Conservation (phyloP, 2,113 vertebrate genomes). For the Abramis brama region DNA sequence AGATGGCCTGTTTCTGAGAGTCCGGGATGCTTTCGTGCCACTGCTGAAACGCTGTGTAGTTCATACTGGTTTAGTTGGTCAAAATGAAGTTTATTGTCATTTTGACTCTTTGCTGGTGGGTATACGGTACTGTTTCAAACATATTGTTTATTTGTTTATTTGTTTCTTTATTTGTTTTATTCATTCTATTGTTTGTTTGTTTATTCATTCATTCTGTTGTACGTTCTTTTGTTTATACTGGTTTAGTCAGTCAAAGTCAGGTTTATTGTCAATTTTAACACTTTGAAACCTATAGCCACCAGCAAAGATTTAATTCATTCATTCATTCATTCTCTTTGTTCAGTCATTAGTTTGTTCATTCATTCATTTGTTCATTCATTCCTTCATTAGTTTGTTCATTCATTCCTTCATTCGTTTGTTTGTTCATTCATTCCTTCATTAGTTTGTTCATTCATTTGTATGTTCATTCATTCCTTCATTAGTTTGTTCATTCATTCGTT, state of each 20-base stretch:
- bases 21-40: background rate
- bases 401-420: background rate
- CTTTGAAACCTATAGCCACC: too few relatives aligned
- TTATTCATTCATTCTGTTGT: background rate
- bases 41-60: background rate
- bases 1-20: constrained; percentile 12
- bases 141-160: too few relatives aligned
- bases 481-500: too few relatives aligned
- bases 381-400: background rate
- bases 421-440: too few relatives aligned
- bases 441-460: too few relatives aligned
- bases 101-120: background rate
- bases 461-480: too few relatives aligned
- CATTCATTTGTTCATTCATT: too few relatives aligned
- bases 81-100: background rate
- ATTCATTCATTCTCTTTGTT: too few relatives aligned
- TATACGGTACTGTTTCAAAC: background rate
- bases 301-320: too few relatives aligned
- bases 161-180: too few relatives aligned
- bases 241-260: background rate
- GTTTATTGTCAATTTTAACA: background rate
- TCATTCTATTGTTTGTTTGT: too few relatives aligned
- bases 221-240: background rate
- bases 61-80: background rate
- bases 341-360: too few relatives aligned